Evolutionary conservation across 1,140 invertebrate genomes (phyloP).

Genomic region (Aphaenogaster ashmeadi): DNA sequence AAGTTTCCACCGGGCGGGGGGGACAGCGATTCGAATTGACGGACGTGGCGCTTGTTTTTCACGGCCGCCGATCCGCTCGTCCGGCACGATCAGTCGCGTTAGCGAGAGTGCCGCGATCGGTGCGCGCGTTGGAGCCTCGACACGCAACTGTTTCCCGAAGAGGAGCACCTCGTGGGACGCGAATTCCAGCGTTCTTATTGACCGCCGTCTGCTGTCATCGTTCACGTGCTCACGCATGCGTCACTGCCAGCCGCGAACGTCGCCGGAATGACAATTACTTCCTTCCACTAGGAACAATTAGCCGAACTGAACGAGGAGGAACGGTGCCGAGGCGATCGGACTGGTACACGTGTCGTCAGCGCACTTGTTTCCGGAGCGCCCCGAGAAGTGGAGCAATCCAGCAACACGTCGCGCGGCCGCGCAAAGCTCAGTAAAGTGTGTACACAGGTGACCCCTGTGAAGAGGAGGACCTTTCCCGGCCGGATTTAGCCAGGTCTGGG

Average conservation of each 20-base stretch:
- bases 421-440: slow-evolving; percentile 24
- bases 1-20: slow-evolving; percentile 3
- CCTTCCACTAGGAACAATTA: slow-evolving; percentile 11
- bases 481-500: slow-evolving; percentile 41
- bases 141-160: background rate
- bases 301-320: background rate
- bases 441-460: slow-evolving; percentile 35
- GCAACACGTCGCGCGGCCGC: background rate
- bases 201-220: background rate
- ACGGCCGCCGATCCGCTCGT: background rate
- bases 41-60: slow-evolving; percentile 3
- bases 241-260: background rate
- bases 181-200: background rate
- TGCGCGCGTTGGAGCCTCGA: background rate
- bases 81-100: background rate
- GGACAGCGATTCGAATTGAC: background rate
- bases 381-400: background rate
- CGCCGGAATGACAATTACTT: slow-evolving; percentile 1
- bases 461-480: slow-evolving; percentile 12
- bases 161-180: background rate
- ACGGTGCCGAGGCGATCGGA: background rate
- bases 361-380: background rate
- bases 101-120: background rate
- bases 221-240: background rate
- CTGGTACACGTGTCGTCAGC: slow-evolving; percentile 32